Evolutionary conservation across 2,888 invertebrate genomes (phyloP).

Genomic region (Pollenia amentaria): DNA sequence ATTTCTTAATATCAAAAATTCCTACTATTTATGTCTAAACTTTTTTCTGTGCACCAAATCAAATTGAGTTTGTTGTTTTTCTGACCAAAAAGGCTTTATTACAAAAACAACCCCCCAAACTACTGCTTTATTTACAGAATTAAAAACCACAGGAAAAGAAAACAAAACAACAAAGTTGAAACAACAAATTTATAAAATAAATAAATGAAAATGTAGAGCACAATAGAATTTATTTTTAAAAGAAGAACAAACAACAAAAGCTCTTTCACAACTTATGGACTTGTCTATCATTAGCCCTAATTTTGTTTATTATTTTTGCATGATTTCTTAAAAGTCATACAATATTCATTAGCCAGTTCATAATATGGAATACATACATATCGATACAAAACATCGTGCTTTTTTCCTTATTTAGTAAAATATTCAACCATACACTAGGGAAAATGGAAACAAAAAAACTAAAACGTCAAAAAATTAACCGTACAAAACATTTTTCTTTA

Average conservation of each 20-base stretch:
- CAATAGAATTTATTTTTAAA: neutral
- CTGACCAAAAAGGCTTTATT: too few relatives aligned
- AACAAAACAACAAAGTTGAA: neutral
- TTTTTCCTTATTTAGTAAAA: constrained; percentile 21
- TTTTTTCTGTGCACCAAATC: too few relatives aligned
- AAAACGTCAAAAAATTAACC: constrained; percentile 42
- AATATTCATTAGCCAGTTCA: constrained; percentile 25
- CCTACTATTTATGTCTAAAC: too few relatives aligned
- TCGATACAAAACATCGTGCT: neutral
- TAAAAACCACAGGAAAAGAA: neutral
- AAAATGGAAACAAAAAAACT: neutral
- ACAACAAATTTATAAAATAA: neutral
- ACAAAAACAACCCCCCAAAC: too few relatives aligned
- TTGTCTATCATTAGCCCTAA: constrained; percentile 48
- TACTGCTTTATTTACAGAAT: neutral
- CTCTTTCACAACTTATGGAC: neutral
- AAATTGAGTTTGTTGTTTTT: too few relatives aligned
- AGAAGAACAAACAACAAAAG: neutral
- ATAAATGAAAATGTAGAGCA: neutral
- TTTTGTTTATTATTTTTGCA: constrained; percentile 55
- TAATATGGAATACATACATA: neutral
- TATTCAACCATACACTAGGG: constrained; percentile 18
- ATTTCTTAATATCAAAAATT: too few relatives aligned
- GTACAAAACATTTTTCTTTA: constrained; percentile 10
- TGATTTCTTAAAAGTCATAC: constrained; percentile 28